Percentiles rank a stretch among this genome's conserved stretches.
Evolutionary conservation across 1,140 invertebrate genomes (phyloP).

Genomic region (Orius insidiosus): DNA sequence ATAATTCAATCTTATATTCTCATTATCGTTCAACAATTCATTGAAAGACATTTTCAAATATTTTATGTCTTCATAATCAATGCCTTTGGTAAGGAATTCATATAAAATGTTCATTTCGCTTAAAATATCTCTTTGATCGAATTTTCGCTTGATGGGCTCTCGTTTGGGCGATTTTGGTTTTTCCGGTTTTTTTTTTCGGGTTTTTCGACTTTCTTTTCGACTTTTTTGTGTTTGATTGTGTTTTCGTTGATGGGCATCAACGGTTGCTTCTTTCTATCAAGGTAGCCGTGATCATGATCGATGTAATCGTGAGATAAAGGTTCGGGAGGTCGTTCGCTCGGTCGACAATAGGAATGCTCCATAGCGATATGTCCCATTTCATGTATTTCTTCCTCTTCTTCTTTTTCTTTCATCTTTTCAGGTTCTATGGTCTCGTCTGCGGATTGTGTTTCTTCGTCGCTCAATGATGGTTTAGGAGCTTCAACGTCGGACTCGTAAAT

Average conservation of each 20-base stretch:
- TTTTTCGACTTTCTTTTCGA: no score
- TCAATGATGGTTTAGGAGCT: background rate
- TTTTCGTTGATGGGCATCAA: slow-evolving; percentile 15
- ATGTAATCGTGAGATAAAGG: background rate
- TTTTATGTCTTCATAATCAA: slow-evolving; percentile 79
- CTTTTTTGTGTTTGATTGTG: background rate
- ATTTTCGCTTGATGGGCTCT: no score
- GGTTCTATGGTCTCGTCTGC: background rate
- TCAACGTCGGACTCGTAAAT: slow-evolving; percentile 1
- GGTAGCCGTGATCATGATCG: slow-evolving; percentile 29
- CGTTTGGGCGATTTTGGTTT: slow-evolving; percentile 1
- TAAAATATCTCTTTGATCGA: slow-evolving; percentile 40
- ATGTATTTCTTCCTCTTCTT: no score
- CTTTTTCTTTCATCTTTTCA: background rate
- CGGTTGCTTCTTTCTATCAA: slow-evolving; percentile 15
- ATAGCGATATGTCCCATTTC: slow-evolving; percentile 37
- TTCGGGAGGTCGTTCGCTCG: slow-evolving; percentile 24
- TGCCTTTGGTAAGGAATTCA: slow-evolving; percentile 71
- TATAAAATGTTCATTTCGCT: slow-evolving; percentile 66
- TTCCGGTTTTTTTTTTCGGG: background rate
- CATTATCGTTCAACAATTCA: slow-evolving; percentile 59
- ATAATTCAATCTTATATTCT: slow-evolving; percentile 41
- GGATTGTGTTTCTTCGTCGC: background rate
- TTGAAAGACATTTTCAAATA: slow-evolving; percentile 76
- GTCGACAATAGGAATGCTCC: slow-evolving; percentile 69